Evolutionary conservation across 1,140 invertebrate genomes (phyloP).

Genomic region (Acromyrmex echinatior): DNA sequence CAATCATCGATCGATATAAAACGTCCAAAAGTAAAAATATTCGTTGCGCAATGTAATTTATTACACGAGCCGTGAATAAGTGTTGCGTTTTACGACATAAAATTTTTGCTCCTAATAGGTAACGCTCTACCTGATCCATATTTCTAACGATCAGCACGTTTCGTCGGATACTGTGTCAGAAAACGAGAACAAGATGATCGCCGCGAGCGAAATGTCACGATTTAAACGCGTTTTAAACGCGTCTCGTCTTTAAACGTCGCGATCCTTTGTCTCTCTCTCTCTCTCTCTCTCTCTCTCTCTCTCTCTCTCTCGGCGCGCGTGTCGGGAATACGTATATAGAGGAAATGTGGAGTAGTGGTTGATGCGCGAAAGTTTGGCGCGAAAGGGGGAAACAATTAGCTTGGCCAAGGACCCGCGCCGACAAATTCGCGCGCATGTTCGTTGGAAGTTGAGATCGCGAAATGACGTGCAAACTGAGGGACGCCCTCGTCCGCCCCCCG

Average conservation of each 20-base stretch:
- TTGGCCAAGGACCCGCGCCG: constrained; percentile 74
- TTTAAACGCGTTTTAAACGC: constrained; percentile 27
- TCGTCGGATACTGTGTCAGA: constrained; percentile 7
- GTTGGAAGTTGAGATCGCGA: constrained; percentile 84
- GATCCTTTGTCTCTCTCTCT: background rate
- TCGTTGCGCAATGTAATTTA: constrained; percentile 1
- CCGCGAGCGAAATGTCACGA: constrained; percentile 35
- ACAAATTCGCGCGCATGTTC: constrained; percentile 83
- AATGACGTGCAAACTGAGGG: constrained; percentile 87
- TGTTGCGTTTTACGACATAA: background rate
- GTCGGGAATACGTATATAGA: constrained; percentile 24
- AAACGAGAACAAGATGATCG: constrained; percentile 13
- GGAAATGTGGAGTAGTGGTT: constrained; percentile 19
- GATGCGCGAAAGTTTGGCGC: constrained; percentile 69
- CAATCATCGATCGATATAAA: background rate
- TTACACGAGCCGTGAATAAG: background rate
- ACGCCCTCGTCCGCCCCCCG: constrained; percentile 86
- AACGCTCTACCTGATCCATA: background rate
- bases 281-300: background rate
- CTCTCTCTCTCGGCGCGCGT: constrained; percentile 19
- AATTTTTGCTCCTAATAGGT: background rate
- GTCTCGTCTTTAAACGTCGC: constrained; percentile 3
- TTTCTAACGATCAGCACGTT: constrained; percentile 6
- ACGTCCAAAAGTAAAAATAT: background rate
- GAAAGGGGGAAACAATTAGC: constrained; percentile 76